Evolutionary conservation across 2,888 invertebrate genomes (phyloP).

Genomic region (Mantis religiosa): DNA sequence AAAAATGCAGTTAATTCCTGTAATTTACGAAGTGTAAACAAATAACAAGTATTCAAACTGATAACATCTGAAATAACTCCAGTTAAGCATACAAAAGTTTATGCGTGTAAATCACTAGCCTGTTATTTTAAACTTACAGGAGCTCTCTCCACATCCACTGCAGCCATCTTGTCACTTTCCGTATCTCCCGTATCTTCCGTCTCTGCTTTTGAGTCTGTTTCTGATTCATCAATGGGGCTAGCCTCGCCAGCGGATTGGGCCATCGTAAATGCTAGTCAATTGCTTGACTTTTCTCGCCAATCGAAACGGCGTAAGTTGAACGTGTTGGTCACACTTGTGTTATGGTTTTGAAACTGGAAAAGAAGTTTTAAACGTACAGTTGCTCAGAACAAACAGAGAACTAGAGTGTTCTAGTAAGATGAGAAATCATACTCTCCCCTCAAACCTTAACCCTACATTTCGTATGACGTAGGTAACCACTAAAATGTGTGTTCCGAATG

Average conservation of each 20-base stretch:
- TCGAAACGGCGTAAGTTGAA: background rate
- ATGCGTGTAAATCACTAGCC: background rate
- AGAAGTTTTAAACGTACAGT: background rate
- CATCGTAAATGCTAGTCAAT: background rate
- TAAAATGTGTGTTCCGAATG: slow-evolving; percentile 35
- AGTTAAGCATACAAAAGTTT: background rate
- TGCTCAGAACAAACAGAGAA: background rate
- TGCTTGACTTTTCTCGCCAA: background rate
- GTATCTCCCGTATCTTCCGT: background rate
- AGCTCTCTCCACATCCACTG: slow-evolving; percentile 41
- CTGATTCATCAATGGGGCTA: background rate
- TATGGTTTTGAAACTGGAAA: background rate
- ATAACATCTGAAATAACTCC: background rate
- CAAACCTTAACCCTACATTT: background rate
- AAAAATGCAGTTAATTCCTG: too few species aligned
- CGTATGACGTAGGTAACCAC: background rate
- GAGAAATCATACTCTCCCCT: background rate
- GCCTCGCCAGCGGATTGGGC: background rate
- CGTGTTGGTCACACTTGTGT: background rate
- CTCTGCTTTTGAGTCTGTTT: background rate
- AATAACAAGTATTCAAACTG: too few species aligned
- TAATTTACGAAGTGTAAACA: too few species aligned
- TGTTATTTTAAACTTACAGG: slow-evolving; percentile 23
- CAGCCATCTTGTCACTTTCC: slow-evolving; percentile 52
- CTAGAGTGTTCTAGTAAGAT: background rate